Conservation (phyloP, 1,140 invertebrate genomes). For the Drosophila parvula region DNA sequence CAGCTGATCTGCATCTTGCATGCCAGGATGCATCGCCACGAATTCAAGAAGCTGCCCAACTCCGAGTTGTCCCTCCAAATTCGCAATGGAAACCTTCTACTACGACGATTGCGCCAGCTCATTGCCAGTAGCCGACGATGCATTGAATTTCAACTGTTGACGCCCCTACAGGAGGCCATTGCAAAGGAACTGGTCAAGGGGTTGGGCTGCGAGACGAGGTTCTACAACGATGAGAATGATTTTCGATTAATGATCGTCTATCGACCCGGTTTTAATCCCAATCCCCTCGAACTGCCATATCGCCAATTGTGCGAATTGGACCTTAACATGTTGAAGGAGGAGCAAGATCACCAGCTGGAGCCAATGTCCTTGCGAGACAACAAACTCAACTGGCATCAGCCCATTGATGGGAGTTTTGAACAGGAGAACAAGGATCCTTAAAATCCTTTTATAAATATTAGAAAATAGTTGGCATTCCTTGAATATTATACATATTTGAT, state of each 20-base stretch:
- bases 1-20: background rate
- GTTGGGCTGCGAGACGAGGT: background rate
- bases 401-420: background rate
- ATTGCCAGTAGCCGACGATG: background rate
- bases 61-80: background rate
- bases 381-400: background rate
- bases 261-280: background rate
- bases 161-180: background rate
- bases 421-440: no score
- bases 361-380: background rate
- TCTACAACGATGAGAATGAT: background rate
- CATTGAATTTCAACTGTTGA: background rate
- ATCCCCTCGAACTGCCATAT: background rate
- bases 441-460: no score
- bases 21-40: background rate
- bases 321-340: no score
- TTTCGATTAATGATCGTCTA: background rate
- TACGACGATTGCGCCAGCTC: background rate
- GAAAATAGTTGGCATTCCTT: no score
- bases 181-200: background rate
- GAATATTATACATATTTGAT: no score
- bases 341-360: background rate
- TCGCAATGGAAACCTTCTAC: background rate
- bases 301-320: background rate
- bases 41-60: background rate